phyloP scores from a whole-genome alignment of 2,113 vertebrate species.

The Echinops telfairi region DNA sequence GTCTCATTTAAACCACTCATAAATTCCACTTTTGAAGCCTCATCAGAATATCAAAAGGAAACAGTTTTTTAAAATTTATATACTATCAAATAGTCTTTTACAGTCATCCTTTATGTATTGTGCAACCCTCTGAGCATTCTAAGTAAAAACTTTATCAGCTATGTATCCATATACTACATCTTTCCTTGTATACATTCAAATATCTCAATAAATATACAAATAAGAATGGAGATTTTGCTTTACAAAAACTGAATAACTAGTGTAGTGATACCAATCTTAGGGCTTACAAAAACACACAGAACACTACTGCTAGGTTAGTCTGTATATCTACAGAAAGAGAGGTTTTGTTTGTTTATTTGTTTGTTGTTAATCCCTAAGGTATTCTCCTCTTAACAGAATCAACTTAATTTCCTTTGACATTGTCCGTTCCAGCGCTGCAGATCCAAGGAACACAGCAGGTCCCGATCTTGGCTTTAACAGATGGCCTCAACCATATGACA shows the following conservation, averaged over 20 bases:
- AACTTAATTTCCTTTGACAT: constrained; percentile 83
- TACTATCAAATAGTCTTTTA: constrained; percentile 65
- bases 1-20: constrained; percentile 70
- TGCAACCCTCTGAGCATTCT: constrained; percentile 30
- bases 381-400: constrained; percentile 72
- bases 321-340: constrained; percentile 1
- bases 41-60: constrained; percentile 77
- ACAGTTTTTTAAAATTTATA: constrained; percentile 48
- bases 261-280: neutral
- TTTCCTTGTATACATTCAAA: constrained; percentile 32
- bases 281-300: neutral
- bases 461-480: constrained; percentile 89
- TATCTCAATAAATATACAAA: constrained; percentile 46
- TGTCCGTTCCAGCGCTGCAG: constrained; percentile 82
- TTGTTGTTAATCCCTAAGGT: constrained; percentile 53
- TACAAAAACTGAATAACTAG: constrained; percentile 49
- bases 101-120: constrained; percentile 52
- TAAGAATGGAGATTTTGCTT: constrained; percentile 25
- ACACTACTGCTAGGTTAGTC: neutral
- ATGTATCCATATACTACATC: neutral
- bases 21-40: constrained; percentile 58
- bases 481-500: constrained; percentile 89
- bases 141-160: constrained; percentile 4
- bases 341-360: neutral
- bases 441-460: constrained; percentile 85